phyloP scores from a whole-genome alignment of 2,888 invertebrate species.

The Melinaea marsaeus region DNA sequence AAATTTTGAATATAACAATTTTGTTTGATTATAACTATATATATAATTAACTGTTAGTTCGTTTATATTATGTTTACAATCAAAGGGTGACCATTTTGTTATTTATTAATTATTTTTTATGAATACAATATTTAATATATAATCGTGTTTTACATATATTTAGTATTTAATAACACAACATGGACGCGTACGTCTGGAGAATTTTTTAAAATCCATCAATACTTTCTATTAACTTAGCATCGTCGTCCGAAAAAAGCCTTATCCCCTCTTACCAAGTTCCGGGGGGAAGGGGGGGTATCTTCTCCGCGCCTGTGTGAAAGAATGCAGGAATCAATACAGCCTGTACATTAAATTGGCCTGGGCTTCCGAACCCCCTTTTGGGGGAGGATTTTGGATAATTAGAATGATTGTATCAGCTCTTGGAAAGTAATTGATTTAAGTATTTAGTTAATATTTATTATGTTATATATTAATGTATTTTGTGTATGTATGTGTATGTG shows the following conservation, averaged over 20 bases:
- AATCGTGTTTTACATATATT: no score
- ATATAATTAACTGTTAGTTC: no score
- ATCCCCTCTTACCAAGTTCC: conserved; percentile 60
- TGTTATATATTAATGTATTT: no score
- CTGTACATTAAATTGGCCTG: conserved; percentile 73
- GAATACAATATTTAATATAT: no score
- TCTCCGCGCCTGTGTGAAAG: conserved; percentile 74
- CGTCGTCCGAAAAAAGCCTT: conserved; percentile 60
- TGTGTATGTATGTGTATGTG: no score
- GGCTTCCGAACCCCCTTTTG: conserved; percentile 54
- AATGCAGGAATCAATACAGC: conserved; percentile 77
- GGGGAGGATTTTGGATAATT: conserved; percentile 17
- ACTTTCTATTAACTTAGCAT: conserved; percentile 22
- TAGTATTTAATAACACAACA: no score
- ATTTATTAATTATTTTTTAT: no score
- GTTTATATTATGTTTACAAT: no score
- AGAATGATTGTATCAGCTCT: conserved; percentile 6
- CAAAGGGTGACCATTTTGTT: no score
- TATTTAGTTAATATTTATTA: no score
- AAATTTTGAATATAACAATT: neutral
- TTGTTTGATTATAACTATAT: conserved; percentile 7
- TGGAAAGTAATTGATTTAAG: neutral
- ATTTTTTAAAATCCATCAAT: conserved; percentile 21
- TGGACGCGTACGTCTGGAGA: no score
- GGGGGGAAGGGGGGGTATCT: conserved; percentile 40